Evolutionary conservation across 2,888 invertebrate genomes (phyloP), one percentile per base, ranked within the genome.

Genomic region (Trimorus sp.): DNA sequence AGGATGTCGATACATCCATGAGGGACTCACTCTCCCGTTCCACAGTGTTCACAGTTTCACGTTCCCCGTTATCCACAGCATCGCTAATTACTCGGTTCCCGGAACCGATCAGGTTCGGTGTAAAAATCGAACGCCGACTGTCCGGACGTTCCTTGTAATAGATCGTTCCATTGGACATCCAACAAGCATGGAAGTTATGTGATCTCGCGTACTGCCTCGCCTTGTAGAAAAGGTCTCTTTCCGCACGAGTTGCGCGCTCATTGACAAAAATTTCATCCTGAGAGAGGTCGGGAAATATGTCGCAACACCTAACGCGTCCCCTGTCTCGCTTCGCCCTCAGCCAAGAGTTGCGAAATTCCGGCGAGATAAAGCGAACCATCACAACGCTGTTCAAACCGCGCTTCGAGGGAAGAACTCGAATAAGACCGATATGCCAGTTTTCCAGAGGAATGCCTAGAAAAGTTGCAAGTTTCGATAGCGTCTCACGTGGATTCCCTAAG

Each of bases 381-480:
- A 54, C 7, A 5, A 54, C 9, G 7, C 36, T n/a, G n/a, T 36
- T n/a, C 8, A 8, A 9, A 7, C n/a, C 54, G 9, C 26, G 7
- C 26, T 26, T 54, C 11, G 26, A 7, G 7, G 26, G 26, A 7
- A 54, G 16, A 26, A 26, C 36, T 9, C 54, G 54, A 11, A 36
- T 26, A 54, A 54, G 26, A 36, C 7, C 26, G n/a, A 54, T n/a
- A 7, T 54, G 54, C 54, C 54, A 54, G 16, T 16, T n/a, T 26
- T 54, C 54, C 16, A 16, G n/a, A 7, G 8, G 16, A 26, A 54
- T 54, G 9, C n/a, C 36, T n/a, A 54, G n/a, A 1, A 54, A 7
- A 1, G 8, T 9, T 11, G 54, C 54, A 8, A 54, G 9, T 26
- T 16, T 36, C 11, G 11, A 36, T 9, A 54, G 9, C 8, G 54